Evolutionary conservation across 2,797 vertebrate genomes (phyloP).

Genomic region (Cyclopterus lumpus): DNA sequence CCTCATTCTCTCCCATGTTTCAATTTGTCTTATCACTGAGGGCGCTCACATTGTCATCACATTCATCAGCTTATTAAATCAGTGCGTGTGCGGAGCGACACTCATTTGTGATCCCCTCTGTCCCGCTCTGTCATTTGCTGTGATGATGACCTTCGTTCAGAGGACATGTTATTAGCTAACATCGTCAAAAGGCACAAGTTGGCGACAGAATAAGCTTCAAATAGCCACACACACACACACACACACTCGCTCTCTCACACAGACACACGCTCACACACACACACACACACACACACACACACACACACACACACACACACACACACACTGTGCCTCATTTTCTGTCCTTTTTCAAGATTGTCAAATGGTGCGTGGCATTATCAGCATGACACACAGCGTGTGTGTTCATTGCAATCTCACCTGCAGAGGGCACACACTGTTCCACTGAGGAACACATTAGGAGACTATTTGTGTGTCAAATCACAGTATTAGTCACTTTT

Average conservation of each 20-base stretch:
- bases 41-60: background rate
- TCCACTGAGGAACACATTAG: background rate
- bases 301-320: background rate
- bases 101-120: conserved; percentile 20
- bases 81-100: background rate
- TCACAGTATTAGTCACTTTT: conserved; percentile 9
- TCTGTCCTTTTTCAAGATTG: conserved; percentile 32
- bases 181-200: conserved; percentile 39
- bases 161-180: conserved; percentile 43
- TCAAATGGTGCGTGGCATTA: conserved; percentile 35
- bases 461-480: conserved; percentile 10
- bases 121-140: conserved; percentile 29
- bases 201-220: conserved; percentile 35
- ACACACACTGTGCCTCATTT: background rate
- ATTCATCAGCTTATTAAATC: conserved; percentile 20
- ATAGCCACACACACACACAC: background rate
- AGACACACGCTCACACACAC: background rate
- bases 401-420: conserved; percentile 30
- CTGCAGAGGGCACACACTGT: conserved; percentile 42
- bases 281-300: no score
- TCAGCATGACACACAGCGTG: conserved; percentile 20
- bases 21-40: conserved; percentile 21
- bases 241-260: background rate
- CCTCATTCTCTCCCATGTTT: background rate
- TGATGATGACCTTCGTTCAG: conserved; percentile 45